Evolutionary conservation across 1,140 invertebrate genomes (phyloP).

Genomic region (Acromyrmex heyeri): DNA sequence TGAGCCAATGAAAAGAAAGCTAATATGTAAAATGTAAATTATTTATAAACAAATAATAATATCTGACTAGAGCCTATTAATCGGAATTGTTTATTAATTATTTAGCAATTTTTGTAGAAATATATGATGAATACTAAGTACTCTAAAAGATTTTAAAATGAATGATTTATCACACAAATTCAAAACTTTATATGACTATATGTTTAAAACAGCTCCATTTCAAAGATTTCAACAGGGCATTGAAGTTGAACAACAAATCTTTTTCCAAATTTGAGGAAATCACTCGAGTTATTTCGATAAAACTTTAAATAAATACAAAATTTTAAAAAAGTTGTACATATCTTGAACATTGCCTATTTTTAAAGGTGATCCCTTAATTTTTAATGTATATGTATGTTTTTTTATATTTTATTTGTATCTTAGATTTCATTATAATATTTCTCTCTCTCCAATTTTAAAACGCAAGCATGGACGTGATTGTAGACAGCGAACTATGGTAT

Average conservation of each 20-base stretch:
- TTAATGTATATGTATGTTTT: neutral
- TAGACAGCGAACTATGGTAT: constrained; percentile 11
- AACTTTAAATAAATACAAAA: no score
- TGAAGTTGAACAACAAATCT: no score
- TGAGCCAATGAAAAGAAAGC: neutral
- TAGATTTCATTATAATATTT: neutral
- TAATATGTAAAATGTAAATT: neutral
- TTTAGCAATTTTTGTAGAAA: neutral
- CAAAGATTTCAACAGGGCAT: no score
- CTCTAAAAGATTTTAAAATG: neutral
- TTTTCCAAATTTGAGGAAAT: no score
- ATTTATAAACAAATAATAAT: constrained; percentile 14
- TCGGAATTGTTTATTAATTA: neutral
- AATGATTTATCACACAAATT: no score
- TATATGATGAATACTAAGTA: neutral
- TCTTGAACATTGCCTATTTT: no score
- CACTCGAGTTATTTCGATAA: no score
- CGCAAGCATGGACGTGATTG: constrained; percentile 1
- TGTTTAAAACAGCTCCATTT: no score
- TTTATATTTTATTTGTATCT: neutral
- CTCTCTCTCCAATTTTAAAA: neutral
- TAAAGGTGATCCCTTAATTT: no score
- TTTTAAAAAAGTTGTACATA: no score
- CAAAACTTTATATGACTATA: no score
- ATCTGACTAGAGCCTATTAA: neutral